Conservation (phyloP, 2,888 invertebrate species). For the Melinopterus prodromus region DNA sequence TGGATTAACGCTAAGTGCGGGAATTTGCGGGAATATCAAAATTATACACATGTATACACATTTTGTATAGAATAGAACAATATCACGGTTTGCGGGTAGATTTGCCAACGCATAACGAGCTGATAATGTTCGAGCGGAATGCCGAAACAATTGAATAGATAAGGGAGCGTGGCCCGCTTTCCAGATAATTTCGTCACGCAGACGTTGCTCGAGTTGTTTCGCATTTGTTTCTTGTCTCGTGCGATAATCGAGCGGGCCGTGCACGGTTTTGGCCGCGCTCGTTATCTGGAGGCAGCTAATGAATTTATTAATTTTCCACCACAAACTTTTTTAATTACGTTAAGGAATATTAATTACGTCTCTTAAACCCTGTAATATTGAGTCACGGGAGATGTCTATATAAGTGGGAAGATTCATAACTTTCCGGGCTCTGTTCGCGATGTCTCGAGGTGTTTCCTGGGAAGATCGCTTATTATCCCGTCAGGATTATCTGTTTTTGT, state of each 20-base stretch:
- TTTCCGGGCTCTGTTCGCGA: background rate
- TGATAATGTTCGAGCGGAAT: background rate
- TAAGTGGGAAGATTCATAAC: background rate
- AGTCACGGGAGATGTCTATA: background rate
- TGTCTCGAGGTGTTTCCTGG: background rate
- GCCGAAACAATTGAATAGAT: constrained; percentile 4
- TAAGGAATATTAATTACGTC: background rate
- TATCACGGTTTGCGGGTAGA: background rate
- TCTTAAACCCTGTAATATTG: background rate
- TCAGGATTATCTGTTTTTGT: background rate
- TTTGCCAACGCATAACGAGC: background rate
- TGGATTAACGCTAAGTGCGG: too few species aligned
- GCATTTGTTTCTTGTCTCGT: constrained; percentile 4
- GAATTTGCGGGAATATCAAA: too few species aligned
- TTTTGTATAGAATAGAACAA: background rate
- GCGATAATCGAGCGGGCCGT: background rate
- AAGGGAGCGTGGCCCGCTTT: background rate
- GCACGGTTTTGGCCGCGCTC: background rate
- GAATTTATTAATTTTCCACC: background rate
- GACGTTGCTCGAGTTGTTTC: background rate
- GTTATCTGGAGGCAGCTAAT: background rate
- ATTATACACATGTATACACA: background rate
- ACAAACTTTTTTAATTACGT: background rate
- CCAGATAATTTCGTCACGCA: background rate
- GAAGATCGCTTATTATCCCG: background rate